phyloP scores from a whole-genome alignment of 1,140 invertebrate genomes.

The Ceratoteleas bidentatus region DNA sequence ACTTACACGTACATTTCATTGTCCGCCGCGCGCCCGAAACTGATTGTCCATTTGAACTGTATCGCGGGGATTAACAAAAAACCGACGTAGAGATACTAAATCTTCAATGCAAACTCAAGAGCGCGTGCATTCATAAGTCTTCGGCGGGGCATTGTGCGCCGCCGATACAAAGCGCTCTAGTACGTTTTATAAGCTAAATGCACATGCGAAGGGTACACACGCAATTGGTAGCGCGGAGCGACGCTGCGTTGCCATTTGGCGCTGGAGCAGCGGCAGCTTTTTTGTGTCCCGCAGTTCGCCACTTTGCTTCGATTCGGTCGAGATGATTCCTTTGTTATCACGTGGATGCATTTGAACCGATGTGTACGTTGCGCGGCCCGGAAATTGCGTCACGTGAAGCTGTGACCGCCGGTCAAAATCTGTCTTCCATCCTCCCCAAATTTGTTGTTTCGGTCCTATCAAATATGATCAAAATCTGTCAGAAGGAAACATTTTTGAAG shows the following conservation, averaged over 20 bases:
- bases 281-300: slow-evolving; percentile 64
- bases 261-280: slow-evolving; percentile 54
- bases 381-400: slow-evolving; percentile 23
- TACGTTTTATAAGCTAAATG: slow-evolving; percentile 68
- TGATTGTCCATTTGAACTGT: slow-evolving; percentile 70
- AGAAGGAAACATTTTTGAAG: no score
- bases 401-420: slow-evolving; percentile 6
- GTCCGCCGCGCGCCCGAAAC: slow-evolving; percentile 16
- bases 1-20: slow-evolving; percentile 10
- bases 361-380: slow-evolving; percentile 22
- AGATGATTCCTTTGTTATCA: slow-evolving; percentile 63
- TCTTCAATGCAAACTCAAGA: slow-evolving; percentile 71
- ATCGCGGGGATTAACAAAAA: slow-evolving; percentile 46
- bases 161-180: slow-evolving; percentile 52
- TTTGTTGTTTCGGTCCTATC: no score
- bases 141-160: slow-evolving; percentile 57
- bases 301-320: slow-evolving; percentile 62
- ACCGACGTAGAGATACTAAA: slow-evolving; percentile 63
- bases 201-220: slow-evolving; percentile 62
- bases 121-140: slow-evolving; percentile 67
- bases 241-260: slow-evolving; percentile 61
- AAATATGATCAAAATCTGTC: no score
- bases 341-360: slow-evolving; percentile 58
- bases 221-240: slow-evolving; percentile 57
- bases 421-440: no score